Evolutionary conservation across 2,797 vertebrate species (phyloP), one percentile per base, ranked within the genome.

Genomic region (Peromyscus attwateri): DNA sequence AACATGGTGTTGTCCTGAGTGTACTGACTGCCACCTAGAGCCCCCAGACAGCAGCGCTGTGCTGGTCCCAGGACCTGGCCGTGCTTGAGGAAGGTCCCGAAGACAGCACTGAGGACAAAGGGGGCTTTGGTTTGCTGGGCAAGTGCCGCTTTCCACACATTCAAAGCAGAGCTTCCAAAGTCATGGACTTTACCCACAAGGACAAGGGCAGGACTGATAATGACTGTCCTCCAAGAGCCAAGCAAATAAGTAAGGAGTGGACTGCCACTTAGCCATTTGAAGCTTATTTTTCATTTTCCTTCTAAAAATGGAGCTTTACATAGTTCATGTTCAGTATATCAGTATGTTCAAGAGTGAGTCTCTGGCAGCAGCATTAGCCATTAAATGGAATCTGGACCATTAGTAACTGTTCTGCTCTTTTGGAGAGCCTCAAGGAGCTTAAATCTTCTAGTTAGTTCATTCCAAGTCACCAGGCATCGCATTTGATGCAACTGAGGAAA

Each of bases 11-110:
- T 49, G 95, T 93, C 95, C 92, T 60, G 87, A 70, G 83, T 80
- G 88, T 87, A 97, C 98, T 88, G 97, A 89, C 76, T 95, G 97
- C 84, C 87, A 73, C 83, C 90, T 94, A 96, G 96, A 98, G 98
- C 98, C 98, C 75, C 94, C 95, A 92, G 49, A 89, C 97, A 98
- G 98, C 98, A 99, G 98, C 98, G 99, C 99, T 98, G 98, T 88
- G 97, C 91, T 96, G 96, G 97, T 98, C 97, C 92, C 75, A 96
- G 96, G 94, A 96, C 64, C 83, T 97, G 95, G 92, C 91, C 60
- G 94, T 21, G 95, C 88, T 40, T 17, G 7, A 2, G 4, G 27
- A 49, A 88, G 46, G 16, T 66, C 34, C 81, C 3, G 64, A 49
- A 80, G 21, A 29, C 83, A 92, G 31, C 29, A 13, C 9, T 11